Conservation (phyloP, 2,797 vertebrate species). For the Loriculus beryllinus region DNA sequence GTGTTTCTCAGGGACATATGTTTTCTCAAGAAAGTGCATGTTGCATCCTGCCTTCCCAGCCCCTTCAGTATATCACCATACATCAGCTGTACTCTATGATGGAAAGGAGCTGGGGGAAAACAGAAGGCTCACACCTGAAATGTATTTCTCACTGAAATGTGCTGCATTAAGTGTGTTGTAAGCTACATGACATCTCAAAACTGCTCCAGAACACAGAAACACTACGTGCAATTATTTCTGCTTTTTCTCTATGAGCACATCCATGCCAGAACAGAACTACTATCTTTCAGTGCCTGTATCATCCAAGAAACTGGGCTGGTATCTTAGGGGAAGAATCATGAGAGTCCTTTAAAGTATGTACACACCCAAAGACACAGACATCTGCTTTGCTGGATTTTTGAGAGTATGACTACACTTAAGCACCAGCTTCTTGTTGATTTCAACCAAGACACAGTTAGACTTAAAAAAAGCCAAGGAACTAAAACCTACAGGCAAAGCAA, state of each 20-base stretch:
- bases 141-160: background rate
- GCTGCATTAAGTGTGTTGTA: background rate
- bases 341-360: background rate
- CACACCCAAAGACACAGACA: background rate
- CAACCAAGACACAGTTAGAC: background rate
- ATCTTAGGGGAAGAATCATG: background rate
- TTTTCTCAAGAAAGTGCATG: rapidly evolving
- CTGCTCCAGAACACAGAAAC: background rate
- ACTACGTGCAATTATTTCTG: background rate
- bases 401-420: background rate
- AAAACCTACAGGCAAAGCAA: background rate
- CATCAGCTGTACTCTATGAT: background rate
- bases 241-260: background rate
- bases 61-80: background rate
- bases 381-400: background rate
- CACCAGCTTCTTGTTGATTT: background rate
- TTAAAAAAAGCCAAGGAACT: background rate
- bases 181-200: background rate
- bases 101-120: background rate
- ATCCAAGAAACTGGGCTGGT: background rate
- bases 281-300: background rate
- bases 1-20: background rate
- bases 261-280: background rate
- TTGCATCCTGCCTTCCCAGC: background rate
- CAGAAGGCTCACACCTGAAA: background rate